A percentile compares a stretch with the other conserved stretches of the same genome.
Conservation (phyloP, 2,888 invertebrate species). For the Polymixis flavicincta region DNA sequence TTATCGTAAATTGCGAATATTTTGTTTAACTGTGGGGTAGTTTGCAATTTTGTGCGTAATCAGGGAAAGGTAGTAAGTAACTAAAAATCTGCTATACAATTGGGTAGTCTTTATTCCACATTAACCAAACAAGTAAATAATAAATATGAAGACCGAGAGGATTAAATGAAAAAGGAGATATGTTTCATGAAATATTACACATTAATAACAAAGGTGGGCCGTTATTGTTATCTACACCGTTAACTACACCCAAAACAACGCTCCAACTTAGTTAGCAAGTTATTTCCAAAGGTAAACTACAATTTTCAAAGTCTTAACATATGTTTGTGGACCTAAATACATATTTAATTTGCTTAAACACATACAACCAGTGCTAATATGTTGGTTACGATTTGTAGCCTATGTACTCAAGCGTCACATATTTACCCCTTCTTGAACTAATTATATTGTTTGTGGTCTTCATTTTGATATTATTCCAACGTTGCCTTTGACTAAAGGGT, state of each 20-base stretch:
- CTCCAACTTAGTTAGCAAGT: conserved; percentile 1
- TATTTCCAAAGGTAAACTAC: conserved; percentile 23
- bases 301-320: conserved; percentile 20
- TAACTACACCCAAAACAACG: background rate
- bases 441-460: conserved; percentile 27
- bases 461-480: conserved; percentile 8
- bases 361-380: conserved; percentile 44
- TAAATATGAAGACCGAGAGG: background rate
- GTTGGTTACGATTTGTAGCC: conserved; percentile 47
- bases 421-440: conserved; percentile 23
- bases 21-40: conserved; percentile 6
- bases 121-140: background rate
- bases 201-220: background rate
- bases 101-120: background rate
- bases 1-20: conserved; percentile 23
- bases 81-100: too few relatives aligned
- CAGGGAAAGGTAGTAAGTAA: background rate
- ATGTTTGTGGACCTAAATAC: conserved; percentile 59
- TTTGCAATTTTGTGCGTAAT: conserved; percentile 8
- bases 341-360: conserved; percentile 51
- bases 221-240: background rate
- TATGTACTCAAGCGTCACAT: conserved; percentile 20
- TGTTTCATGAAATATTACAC: background rate
- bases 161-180: background rate
- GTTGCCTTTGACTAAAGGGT: background rate